Conservation (phyloP, 2,113 vertebrate genomes). For the Salvator merianae region DNA sequence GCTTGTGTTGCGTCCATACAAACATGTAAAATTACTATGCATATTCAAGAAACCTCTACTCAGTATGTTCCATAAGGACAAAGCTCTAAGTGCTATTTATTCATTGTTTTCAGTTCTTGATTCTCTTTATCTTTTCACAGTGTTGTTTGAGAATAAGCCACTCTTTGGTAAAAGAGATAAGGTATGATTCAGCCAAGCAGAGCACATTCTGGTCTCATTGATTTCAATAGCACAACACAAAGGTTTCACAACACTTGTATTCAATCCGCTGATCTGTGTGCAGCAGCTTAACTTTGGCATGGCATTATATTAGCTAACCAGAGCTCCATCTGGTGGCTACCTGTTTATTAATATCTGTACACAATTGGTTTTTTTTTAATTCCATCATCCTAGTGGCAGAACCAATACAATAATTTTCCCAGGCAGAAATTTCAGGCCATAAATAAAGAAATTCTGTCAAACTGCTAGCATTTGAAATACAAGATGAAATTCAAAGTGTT, state of each 20-base stretch:
- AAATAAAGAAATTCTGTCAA: not conserved
- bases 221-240: not conserved
- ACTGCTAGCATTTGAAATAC: too few species aligned
- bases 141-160: not conserved
- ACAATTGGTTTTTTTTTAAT: too few species aligned
- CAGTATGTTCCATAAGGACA: not conserved
- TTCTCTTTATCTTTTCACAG: not conserved
- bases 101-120: not conserved
- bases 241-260: not conserved
- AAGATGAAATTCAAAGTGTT: not conserved
- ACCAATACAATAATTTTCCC: not conserved
- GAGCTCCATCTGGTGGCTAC: slow-evolving; percentile 28
- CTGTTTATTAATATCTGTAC: too few species aligned
- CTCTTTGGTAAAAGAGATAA: not conserved
- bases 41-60: too few species aligned
- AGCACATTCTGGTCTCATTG: not conserved
- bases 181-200: not conserved
- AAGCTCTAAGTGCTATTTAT: not conserved
- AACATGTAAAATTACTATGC: too few species aligned
- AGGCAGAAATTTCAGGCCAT: not conserved
- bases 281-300: not conserved
- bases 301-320: not conserved
- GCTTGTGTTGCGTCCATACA: too few species aligned
- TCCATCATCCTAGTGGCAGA: too few species aligned
- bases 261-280: not conserved